Base-by-base conservation (phyloP, 2,888 invertebrate genomes). In the Melanotus villosus region DNA sequence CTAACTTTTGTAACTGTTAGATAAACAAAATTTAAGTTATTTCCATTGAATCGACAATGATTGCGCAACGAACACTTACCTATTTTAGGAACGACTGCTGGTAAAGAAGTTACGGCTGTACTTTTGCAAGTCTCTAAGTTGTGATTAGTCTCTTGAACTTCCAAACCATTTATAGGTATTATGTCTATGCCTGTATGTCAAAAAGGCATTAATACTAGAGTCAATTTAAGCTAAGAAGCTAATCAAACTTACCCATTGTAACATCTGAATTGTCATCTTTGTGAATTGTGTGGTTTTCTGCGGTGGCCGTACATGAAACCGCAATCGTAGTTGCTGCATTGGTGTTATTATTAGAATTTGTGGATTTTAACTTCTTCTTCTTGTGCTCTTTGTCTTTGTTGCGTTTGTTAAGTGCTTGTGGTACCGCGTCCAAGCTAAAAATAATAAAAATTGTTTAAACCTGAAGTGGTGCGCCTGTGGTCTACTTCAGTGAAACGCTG, bases 301-400 rank as follows among this genome's bases (percentile, higher is more conserved):
- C 56, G 6, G 77, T 43, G 7, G 73, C 63, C 7, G 71, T 60
- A 10, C 68, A 50, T 14, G 65, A 59, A 14, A 45, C 4, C 1
- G 19, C 45, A 21, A n/a, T 38, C 7, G 26, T 26, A 7, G 36
- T 38, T 21, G 68, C 32, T 70, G 68, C 21, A 71, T 65, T 36
- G 73, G 65, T 47, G 52, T 67, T 73, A 5, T 67, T 18, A 45
- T 1, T 18, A 7, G 71, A 65, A 65, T 71, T 76, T 9, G 79
- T 73, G 19, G 81, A 77, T 75, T 88, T 85, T 50, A 83, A 80
- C 77, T 89, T 90, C 79, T 89, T 90, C 81, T 90, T 90, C 82
- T 90, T 90, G 75, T 86, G 81, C 38, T 89, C 88, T 78, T 90
- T 89, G 12, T 89, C 89, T 80, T 90, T 90, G 74, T 79, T 82